A percentile compares a stretch with the other conserved stretches of the same genome.
phyloP scores from a whole-genome alignment of 1,140 invertebrate genomes.

The Macrosteles quadrilineatus region DNA sequence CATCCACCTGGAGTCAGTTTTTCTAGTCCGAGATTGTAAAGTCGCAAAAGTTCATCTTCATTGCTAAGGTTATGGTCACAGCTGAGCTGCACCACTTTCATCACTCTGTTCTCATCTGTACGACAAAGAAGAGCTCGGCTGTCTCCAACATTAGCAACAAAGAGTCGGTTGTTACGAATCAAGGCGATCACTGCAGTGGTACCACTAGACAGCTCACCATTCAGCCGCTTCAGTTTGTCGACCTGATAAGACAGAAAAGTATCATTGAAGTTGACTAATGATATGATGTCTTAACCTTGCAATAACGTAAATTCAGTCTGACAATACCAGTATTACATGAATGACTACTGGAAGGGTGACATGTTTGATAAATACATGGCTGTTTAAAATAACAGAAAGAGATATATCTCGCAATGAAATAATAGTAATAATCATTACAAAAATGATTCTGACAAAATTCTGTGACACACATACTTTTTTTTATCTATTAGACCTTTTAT shows the following conservation, averaged over 20 bases:
- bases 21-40: constrained; percentile 71
- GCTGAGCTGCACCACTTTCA: constrained; percentile 77
- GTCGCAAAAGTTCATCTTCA: constrained; percentile 76
- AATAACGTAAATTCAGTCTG: no score
- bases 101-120: constrained; percentile 76
- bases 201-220: constrained; percentile 66
- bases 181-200: constrained; percentile 79
- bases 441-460: no score
- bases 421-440: no score
- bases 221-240: constrained; percentile 55
- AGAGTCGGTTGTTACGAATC: constrained; percentile 71
- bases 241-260: constrained; percentile 49
- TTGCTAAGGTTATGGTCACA: constrained; percentile 82
- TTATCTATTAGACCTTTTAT: no score
- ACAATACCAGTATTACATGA: no score
- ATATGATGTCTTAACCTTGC: no score
- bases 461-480: no score
- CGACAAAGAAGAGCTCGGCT: constrained; percentile 77
- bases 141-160: constrained; percentile 83
- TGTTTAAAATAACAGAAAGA: no score
- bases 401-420: no score
- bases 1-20: constrained; percentile 52
- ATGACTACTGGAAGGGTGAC: no score
- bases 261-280: background rate
- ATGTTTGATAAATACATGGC: no score